Evolutionary conservation across 2,888 invertebrate species (phyloP).

Genomic region (Plagiodera versicolora): DNA sequence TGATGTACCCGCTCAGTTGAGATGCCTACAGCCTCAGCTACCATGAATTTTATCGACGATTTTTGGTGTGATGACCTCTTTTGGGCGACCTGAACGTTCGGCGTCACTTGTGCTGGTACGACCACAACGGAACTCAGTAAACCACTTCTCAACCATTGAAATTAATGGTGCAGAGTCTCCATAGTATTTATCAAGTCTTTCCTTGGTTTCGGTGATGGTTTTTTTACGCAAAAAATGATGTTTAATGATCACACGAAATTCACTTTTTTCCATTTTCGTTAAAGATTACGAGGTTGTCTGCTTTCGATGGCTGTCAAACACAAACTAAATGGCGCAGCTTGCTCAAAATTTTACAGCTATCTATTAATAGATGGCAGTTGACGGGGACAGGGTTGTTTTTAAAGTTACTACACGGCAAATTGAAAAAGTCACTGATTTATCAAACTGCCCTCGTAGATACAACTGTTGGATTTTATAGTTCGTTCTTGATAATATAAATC

Average conservation of each 20-base stretch:
- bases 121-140: slow-evolving; percentile 14
- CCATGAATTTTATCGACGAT: slow-evolving; percentile 29
- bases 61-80: slow-evolving; percentile 28
- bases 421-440: too few relatives aligned
- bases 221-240: slow-evolving; percentile 20
- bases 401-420: too few relatives aligned
- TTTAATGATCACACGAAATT: slow-evolving; percentile 14
- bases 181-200: slow-evolving; percentile 20
- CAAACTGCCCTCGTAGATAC: too few relatives aligned
- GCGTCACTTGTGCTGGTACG: slow-evolving; percentile 20
- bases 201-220: slow-evolving; percentile 10
- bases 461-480: too few relatives aligned
- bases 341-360: too few relatives aligned
- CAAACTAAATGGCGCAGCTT: too few relatives aligned
- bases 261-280: slow-evolving; percentile 22
- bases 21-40: background rate
- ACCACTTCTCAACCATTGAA: slow-evolving; percentile 18
- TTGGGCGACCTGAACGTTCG: slow-evolving; percentile 13
- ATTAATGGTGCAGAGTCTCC: slow-evolving; percentile 20
- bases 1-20: too few relatives aligned
- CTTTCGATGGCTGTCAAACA: too few relatives aligned
- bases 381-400: too few relatives aligned
- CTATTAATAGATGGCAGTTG: too few relatives aligned
- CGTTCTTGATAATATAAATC: too few relatives aligned
- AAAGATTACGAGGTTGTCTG: slow-evolving; percentile 4